Evolutionary conservation across 2,888 invertebrate genomes (phyloP).

Genomic region (Diplolepis rosae): DNA sequence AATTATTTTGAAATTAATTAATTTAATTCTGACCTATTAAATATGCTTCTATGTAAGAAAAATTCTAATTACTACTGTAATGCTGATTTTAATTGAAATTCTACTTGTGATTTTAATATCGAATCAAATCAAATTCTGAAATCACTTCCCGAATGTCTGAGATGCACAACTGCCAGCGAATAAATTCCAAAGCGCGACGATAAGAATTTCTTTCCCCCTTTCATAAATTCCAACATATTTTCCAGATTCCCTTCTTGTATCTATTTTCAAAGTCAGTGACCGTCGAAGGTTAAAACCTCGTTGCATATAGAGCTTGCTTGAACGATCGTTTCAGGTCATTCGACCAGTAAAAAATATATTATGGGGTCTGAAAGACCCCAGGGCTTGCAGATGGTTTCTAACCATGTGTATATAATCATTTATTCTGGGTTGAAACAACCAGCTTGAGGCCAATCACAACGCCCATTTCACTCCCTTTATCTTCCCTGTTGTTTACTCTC

Average conservation of each 20-base stretch:
- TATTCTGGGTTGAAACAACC: background rate
- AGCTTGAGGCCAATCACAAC: background rate
- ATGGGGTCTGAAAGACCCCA: slow-evolving; percentile 8
- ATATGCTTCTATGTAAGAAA: too few relatives aligned
- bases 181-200: background rate
- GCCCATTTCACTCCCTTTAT: background rate
- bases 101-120: background rate
- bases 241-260: background rate
- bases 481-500: background rate
- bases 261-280: slow-evolving; percentile 51
- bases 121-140: background rate
- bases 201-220: background rate
- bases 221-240: background rate
- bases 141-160: background rate
- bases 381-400: background rate
- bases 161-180: background rate
- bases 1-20: too few relatives aligned
- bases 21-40: too few relatives aligned
- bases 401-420: background rate
- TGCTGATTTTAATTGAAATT: too few relatives aligned
- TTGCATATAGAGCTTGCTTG: slow-evolving; percentile 49
- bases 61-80: too few relatives aligned
- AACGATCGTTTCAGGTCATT: slow-evolving; percentile 55
- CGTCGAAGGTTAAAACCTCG: slow-evolving; percentile 50
- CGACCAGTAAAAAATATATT: slow-evolving; percentile 50